A percentile compares a stretch with the other conserved stretches of the same genome.
Conservation (phyloP, 1,140 invertebrate species). For the Cardiocondyla obscurior region DNA sequence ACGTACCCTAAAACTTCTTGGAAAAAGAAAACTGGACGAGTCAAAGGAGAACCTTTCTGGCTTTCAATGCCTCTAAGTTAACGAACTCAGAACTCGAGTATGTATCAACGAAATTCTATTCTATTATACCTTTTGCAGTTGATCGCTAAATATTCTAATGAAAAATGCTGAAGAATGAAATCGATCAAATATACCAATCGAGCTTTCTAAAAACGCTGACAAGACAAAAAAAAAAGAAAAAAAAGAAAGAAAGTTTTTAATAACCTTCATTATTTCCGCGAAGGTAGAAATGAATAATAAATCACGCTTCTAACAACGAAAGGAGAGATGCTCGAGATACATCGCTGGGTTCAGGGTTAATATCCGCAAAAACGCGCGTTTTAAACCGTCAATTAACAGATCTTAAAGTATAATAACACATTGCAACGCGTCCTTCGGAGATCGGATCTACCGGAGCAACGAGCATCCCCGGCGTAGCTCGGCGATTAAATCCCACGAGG, state of each 20-base stretch:
- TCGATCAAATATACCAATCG: not conserved
- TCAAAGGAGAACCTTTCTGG: not conserved
- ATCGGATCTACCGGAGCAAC: conserved; percentile 7
- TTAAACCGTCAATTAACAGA: not conserved
- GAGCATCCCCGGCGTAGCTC: not conserved
- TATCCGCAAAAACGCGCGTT: not conserved
- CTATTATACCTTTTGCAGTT: not conserved
- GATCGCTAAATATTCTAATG: not conserved
- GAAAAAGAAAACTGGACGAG: not conserved
- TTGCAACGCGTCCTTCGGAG: not conserved
- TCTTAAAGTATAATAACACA: not conserved
- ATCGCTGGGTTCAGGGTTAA: not conserved
- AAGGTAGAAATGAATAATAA: not conserved
- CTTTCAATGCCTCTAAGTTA: not conserved
- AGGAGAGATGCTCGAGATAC: not conserved
- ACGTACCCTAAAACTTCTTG: too few species aligned
- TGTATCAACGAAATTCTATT: not conserved
- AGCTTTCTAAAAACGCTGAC: not conserved
- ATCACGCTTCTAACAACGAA: not conserved
- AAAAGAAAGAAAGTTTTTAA: too few species aligned
- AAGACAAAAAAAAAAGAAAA: conserved; percentile 1
- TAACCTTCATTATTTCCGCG: not conserved
- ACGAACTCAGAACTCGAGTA: not conserved
- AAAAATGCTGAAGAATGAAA: not conserved
- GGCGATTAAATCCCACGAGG: conserved; percentile 18